Base-by-base conservation (phyloP, 2,113 vertebrate species). In the Centropristis striata region DNA sequence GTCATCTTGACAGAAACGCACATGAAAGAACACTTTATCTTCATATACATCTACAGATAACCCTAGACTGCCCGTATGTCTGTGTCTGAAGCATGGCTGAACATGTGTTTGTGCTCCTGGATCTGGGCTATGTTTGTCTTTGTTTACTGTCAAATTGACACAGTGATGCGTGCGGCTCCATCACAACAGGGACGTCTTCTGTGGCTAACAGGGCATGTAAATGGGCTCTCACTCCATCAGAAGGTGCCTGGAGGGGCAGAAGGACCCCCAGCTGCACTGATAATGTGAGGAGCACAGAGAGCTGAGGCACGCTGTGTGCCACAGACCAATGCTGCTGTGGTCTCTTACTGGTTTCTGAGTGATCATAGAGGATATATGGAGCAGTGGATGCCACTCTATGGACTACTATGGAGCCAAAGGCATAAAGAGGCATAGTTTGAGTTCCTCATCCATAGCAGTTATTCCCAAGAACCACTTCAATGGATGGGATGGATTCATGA, bases 191-290 rank as follows among this genome's bases (percentile, higher is more conserved):
- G 66, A 50, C 18, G 2, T 78, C 81, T 81, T 68, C 67, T 18
- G 41, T 51, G 53, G 65, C 70, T 78, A 85, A 86, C 77, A 16
- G 36, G 71, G 27, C 76, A 64, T 84, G 64, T 79, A 89, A 88
- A 86, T 11, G 73, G 79, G 36, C 53, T 81, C 61, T 81, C 63
- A 68, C 61, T 54, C 32, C 20, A 68, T 54, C 72, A 23, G 46
- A 79, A 42, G 49, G 57, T 16, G 73, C 69, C 64, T 55, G 49
- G 23, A 63, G 61, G 83, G 47, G 63, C 27, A 25, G 50, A 41
- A 42, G 50, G 66, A 12, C 28, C 1, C 49, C 7, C 12, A 44
- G 15, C 18, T 1, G 2, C 51, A 25, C 79, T 51, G 51, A 66
- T 58, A 68, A 70, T 58, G 71, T 13, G 49, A 67, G 14, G 51